A percentile compares a stretch with the other conserved stretches of the same genome.
Conservation (phyloP, 2,797 vertebrate genomes). For the Chaetophractus vellerosus region DNA sequence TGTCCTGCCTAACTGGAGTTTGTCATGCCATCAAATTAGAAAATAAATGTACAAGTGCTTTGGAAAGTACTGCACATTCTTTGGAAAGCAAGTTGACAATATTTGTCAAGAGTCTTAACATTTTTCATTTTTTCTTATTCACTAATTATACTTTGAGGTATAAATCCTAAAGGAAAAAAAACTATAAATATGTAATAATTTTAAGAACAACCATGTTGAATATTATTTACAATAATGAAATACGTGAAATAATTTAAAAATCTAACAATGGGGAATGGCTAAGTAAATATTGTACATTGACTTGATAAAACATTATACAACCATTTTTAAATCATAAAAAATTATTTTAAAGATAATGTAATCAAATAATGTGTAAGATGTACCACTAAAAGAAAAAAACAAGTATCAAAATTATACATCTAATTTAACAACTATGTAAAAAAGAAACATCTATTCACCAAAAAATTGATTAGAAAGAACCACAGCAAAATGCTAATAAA, state of each 20-base stretch:
- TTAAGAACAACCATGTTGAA: constrained; percentile 8
- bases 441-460: not conserved
- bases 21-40: not conserved
- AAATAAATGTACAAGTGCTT: not conserved
- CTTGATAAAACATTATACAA: constrained; percentile 20
- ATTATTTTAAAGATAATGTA: constrained; percentile 19
- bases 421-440: constrained; percentile 36
- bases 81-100: constrained; percentile 28
- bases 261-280: not conserved
- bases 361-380: not conserved
- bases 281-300: not conserved
- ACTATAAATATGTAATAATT: constrained; percentile 27
- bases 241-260: constrained; percentile 47
- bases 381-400: constrained; percentile 18
- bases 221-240: constrained; percentile 30
- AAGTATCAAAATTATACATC: constrained; percentile 11
- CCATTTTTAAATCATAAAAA: constrained; percentile 45
- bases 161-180: constrained; percentile 52
- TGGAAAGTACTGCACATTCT: not conserved
- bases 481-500: constrained; percentile 11
- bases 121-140: constrained; percentile 49
- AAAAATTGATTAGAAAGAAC: not conserved
- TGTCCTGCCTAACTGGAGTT: not conserved
- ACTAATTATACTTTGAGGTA: constrained; percentile 36
- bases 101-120: constrained; percentile 21